Base-by-base conservation (phyloP, 2,113 vertebrate species). In the Ovis canadensis region DNA sequence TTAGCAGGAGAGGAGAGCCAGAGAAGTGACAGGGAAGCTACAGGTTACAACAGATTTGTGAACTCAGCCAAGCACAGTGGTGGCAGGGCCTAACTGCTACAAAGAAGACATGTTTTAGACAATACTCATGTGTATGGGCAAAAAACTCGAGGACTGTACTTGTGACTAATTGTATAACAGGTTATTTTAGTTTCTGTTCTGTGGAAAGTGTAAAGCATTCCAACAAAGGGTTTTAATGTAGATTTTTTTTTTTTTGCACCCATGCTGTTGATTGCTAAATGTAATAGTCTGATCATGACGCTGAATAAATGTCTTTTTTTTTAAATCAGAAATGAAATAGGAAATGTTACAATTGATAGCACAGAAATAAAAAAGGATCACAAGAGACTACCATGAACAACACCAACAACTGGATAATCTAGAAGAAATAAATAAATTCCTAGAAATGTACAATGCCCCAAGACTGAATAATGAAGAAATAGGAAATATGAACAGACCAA, bases 1-100 rank as follows among this genome's bases (percentile, higher is more conserved):
- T 99, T 99, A 99, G 98, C 98, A 98, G 99, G 99, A 99, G 99
- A 99, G 99, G 99, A 99, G 99, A 99, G 99, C 99, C 99, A 99
- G 99, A 99, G 99, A 99, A 99, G 98, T 99, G 99, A 99, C 99
- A 99, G 99, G 99, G 99, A 99, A 99, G 99, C 99, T 99, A 99
- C 99, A 99, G 99, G 99, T 99, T 99, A 99, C 99, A 98, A 99
- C 99, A 99, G 99, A 98, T 98, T 99, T 99, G 99, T 99, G 99
- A 98, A 98, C 99, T 99, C 99, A 99, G 99, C 99, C 99, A 99
- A 99, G 98, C 98, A 99, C 99, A 99, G 99, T 99, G 99, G 99
- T 99, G 99, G 99, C 99, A 99, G 99, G 98, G 99, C 99, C 99
- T 99, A 99, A 98, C 99, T 99, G 99, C 99, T 99, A 98, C 99